phyloP scores from a whole-genome alignment of 1,140 invertebrate genomes.

The Oryzaephilus surinamensis region DNA sequence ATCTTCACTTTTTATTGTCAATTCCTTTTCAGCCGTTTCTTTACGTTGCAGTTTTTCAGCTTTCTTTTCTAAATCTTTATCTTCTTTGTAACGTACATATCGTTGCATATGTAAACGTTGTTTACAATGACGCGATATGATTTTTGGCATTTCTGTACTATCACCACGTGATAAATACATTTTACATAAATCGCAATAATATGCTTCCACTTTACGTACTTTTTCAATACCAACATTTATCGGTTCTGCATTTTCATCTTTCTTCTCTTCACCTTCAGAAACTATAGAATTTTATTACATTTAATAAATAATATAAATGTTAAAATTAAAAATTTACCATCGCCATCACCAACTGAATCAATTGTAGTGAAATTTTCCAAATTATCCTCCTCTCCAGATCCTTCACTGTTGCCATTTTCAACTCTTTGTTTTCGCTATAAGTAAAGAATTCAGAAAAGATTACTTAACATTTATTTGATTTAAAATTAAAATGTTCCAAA shows the following conservation, averaged over 20 bases:
- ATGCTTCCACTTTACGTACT: constrained; percentile 62
- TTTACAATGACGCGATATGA: constrained; percentile 57
- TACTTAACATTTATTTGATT: background rate
- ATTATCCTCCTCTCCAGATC: constrained; percentile 61
- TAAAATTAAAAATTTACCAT: constrained; percentile 43
- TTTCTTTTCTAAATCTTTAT: constrained; percentile 53
- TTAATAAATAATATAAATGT: too few species aligned
- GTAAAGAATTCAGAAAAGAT: background rate
- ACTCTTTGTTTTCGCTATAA: constrained; percentile 45
- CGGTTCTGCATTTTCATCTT: constrained; percentile 41
- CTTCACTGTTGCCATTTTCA: constrained; percentile 31
- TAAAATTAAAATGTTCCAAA: too few species aligned
- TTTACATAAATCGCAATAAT: constrained; percentile 63
- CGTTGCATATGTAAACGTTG: constrained; percentile 57
- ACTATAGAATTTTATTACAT: too few species aligned
- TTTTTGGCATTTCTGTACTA: constrained; percentile 44
- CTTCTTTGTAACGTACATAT: constrained; percentile 62
- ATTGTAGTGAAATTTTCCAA: constrained; percentile 74
- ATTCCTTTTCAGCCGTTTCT: constrained; percentile 29
- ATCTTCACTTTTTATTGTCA: constrained; percentile 15
- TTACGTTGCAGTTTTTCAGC: constrained; percentile 55
- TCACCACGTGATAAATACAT: constrained; percentile 54
- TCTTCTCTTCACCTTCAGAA: constrained; percentile 48
- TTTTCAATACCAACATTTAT: constrained; percentile 66
- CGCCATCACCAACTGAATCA: constrained; percentile 73